These are phyloP conservation scores for Xanthia icteritia DNA, from an alignment of 2,888 invertebrate genomes.

Conservation along the genomic window DNA sequence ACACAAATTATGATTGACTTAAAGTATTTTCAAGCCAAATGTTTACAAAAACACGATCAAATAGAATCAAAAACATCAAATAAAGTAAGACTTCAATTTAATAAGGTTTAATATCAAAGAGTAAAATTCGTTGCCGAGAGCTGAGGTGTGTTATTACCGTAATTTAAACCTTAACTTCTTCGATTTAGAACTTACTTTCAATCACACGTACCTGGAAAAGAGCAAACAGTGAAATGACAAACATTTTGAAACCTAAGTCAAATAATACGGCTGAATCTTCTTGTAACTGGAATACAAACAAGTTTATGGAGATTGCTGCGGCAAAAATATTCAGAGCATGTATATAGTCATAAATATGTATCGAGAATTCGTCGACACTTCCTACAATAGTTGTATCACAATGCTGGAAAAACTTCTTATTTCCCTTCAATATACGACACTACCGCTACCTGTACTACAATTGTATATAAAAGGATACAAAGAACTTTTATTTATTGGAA, in stretches of 20 bases:
- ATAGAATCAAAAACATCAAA: slow-evolving; percentile 26
- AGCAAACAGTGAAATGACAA: no score
- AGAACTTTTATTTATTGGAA: slow-evolving; percentile 39
- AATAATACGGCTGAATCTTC: slow-evolving; percentile 32
- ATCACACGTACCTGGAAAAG: neutral
- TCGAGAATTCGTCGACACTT: slow-evolving; percentile 32
- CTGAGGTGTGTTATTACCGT: slow-evolving; percentile 50
- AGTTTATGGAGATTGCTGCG: slow-evolving; percentile 32
- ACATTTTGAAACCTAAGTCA: slow-evolving; percentile 14
- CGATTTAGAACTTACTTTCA: slow-evolving; percentile 21
- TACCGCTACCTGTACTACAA: slow-evolving; percentile 16
- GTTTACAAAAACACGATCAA: slow-evolving; percentile 28
- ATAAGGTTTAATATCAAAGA: slow-evolving; percentile 10
- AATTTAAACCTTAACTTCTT: slow-evolving; percentile 19
- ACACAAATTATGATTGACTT: slow-evolving; percentile 35
- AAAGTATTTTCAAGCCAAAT: slow-evolving; percentile 17
- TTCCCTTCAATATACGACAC: slow-evolving; percentile 36
- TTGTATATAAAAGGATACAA: slow-evolving; percentile 29
- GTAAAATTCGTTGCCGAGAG: slow-evolving; percentile 29
- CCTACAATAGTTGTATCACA: slow-evolving; percentile 27
- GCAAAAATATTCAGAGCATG: slow-evolving; percentile 47
- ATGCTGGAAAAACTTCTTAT: slow-evolving; percentile 25
- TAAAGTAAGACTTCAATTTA: slow-evolving; percentile 4
- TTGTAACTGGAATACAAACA: slow-evolving; percentile 39
- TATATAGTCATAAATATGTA: slow-evolving; percentile 54